Evolutionary conservation across 1,140 invertebrate genomes (phyloP).

Genomic region (Nixonia krombeini): DNA sequence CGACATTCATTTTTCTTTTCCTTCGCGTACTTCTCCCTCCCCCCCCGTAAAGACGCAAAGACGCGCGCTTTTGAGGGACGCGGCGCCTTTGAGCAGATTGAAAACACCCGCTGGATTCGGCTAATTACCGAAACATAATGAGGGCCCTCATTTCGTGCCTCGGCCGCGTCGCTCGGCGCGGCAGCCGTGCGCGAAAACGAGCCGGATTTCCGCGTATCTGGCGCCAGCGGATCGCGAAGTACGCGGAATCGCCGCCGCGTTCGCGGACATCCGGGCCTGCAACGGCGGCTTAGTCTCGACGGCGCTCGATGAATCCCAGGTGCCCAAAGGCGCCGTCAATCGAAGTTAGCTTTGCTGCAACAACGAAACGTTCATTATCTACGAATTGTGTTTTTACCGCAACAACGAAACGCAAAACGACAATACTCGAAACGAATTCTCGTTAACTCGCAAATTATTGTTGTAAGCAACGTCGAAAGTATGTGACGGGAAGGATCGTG

Average conservation of each 20-base stretch:
- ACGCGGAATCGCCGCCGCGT: conserved; percentile 45
- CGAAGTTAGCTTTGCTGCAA: background rate
- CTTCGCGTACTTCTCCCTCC: conserved; percentile 48
- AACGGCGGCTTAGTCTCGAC: no score
- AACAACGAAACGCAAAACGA: no score
- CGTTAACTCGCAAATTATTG: no score
- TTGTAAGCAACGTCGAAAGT: no score
- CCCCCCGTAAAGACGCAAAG: conserved; percentile 34
- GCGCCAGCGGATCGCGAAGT: conserved; percentile 51
- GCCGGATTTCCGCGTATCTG: conserved; percentile 48
- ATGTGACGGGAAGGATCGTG: no score
- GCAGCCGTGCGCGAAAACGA: conserved; percentile 18
- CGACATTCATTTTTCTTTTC: conserved; percentile 44
- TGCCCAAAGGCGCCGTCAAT: no score
- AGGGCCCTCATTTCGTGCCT: conserved; percentile 49
- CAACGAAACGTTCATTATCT: no score
- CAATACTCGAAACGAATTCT: no score
- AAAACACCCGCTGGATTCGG: conserved; percentile 62
- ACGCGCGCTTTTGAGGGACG: conserved; percentile 22
- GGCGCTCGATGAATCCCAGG: no score
- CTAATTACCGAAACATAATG: conserved; percentile 67
- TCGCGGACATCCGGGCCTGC: conserved; percentile 53
- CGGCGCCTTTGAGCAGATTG: conserved; percentile 64
- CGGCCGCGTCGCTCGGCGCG: conserved; percentile 34
- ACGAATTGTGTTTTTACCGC: no score